Evolutionary conservation across 2,113 vertebrate genomes (phyloP).

Genomic region (Scomber japonicus): DNA sequence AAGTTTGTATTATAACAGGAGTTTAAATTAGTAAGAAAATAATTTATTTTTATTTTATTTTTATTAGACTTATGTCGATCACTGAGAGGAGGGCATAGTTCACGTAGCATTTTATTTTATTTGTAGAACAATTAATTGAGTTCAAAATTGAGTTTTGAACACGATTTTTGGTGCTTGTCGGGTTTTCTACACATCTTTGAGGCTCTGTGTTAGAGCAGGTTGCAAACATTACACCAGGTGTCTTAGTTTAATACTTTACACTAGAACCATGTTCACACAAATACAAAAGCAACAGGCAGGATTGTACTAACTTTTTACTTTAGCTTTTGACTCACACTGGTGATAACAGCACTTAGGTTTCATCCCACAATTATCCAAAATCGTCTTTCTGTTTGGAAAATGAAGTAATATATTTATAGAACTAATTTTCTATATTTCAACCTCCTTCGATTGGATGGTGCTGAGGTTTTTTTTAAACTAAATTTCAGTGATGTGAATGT

Average conservation of each 20-base stretch:
- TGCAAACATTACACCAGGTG: not conserved
- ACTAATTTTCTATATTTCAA: conserved; percentile 44
- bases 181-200: not conserved
- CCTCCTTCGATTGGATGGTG: conserved; percentile 50
- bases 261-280: conserved; percentile 6
- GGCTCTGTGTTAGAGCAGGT: conserved; percentile 12
- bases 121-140: not conserved
- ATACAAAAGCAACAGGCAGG: conserved; percentile 10
- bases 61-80: conserved; percentile 21
- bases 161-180: not conserved
- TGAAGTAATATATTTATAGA: conserved; percentile 62
- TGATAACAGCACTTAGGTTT: conserved; percentile 26
- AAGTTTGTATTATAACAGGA: conserved; percentile 23
- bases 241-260: not conserved
- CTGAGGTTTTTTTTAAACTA: conserved; percentile 27
- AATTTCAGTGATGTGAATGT: conserved; percentile 40
- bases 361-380: conserved; percentile 2
- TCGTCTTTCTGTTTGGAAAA: conserved; percentile 40
- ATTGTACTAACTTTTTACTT: conserved; percentile 18
- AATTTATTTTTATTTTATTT: no score
- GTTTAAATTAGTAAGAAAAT: conserved; percentile 21
- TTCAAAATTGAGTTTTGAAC: not conserved
- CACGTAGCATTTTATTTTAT: conserved; percentile 30
- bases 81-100: conserved; percentile 5
- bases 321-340: conserved; percentile 6